A percentile compares a stretch with the other conserved stretches of the same genome.
Evolutionary conservation across 1,140 invertebrate genomes (phyloP).

Genomic region (roundworm (Caenorhabditis elegans)): DNA sequence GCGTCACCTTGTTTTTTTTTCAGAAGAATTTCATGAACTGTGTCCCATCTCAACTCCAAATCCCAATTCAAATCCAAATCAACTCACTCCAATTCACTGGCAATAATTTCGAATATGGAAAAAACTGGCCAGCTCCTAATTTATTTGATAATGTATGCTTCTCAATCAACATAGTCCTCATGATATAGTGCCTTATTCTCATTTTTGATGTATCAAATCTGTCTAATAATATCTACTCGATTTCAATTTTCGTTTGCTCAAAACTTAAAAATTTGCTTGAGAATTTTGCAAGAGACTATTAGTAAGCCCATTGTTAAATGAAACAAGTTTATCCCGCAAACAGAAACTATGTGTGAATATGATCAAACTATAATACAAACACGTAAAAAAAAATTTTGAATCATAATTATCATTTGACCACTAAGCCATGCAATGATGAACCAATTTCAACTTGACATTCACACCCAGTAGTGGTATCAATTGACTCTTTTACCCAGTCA

Average conservation of each 20-base stretch:
- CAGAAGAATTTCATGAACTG: constrained; percentile 5
- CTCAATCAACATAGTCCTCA: no score
- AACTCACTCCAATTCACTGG: constrained; percentile 13
- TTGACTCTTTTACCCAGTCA: constrained; percentile 32
- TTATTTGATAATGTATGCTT: no score
- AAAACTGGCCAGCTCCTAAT: no score
- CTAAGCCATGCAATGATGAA: constrained; percentile 19
- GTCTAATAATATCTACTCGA: no score
- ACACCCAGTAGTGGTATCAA: constrained; percentile 24
- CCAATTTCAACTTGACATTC: constrained; percentile 44
- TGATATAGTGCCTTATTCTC: no score
- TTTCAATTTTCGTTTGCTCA: no score
- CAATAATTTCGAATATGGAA: no score
- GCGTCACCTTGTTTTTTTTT: not conserved
- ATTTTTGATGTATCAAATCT: no score
- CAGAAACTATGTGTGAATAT: not conserved
- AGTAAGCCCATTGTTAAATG: no score
- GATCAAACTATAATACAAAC: not conserved
- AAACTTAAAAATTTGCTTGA: no score
- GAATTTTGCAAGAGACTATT: no score
- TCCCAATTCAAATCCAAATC: not conserved
- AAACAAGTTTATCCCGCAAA: not conserved
- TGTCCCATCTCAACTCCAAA: not conserved
- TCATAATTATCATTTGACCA: not conserved
- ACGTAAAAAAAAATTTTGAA: not conserved